Evolutionary conservation across 2,888 invertebrate species (phyloP), one percentile per base, ranked within the genome.

Genomic region (Troides helena): DNA sequence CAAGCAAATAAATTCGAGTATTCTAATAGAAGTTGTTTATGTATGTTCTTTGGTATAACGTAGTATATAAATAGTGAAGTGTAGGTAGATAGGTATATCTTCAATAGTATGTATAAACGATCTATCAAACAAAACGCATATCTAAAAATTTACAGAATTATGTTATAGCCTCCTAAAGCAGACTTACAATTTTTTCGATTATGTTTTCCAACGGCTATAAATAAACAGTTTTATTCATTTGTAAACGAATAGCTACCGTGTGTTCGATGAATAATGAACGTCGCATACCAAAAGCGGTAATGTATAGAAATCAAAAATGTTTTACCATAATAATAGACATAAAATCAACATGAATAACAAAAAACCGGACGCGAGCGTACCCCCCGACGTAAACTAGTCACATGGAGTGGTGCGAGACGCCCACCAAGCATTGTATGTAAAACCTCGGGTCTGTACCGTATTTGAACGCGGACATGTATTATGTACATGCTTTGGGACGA

Each of bases 371-470:
- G 62, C 62, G 66, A 43, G 66, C 21, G 14, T 70, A 62, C 59
- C 62, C 63, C 67, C 63, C 25, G 60, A 63, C 69, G 63, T 69
- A 77, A 73, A 73, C 77, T 76, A 81, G 81, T 84, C 74, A 72
- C 73, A 72, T 71, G 70, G 72, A 74, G 73, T 72, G 75, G 74
- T 74, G 77, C 74, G 60, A 43, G 70, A 81, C 88, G 87, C 89
- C 88, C 85, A 89, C 87, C 65, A 70, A 62, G 80, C 83, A 91
- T 91, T 91, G 90, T 91, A 90, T 90, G 90, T 86, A 84, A 88
- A 90, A 82, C 79, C 78, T 74, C 76, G 77, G 77, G 78, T 78
- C 78, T 74, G 71, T 73, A 73, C 72, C 72, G 72, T 72, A 72
- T 75, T 75, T 78, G 81, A 83, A 83, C 81, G 81, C 80, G 83